Evolutionary conservation across 2,113 vertebrate genomes (phyloP).

Genomic region (Hemiscyllium ocellatum): DNA sequence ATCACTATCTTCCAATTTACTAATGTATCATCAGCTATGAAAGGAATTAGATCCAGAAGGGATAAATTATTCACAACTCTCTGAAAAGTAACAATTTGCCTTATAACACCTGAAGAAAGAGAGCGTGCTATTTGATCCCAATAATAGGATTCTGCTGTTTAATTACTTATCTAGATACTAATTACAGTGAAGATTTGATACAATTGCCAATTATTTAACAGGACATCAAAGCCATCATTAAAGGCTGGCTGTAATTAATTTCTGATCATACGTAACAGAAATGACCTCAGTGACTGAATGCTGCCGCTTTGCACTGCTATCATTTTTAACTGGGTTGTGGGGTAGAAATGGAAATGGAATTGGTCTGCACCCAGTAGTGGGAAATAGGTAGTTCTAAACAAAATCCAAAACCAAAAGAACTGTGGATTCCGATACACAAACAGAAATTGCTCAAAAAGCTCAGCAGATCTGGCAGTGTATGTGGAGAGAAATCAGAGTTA

Average conservation of each 20-base stretch:
- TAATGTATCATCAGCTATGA: not conserved
- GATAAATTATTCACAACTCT: not conserved
- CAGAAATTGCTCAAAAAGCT: too few species aligned
- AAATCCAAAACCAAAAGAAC: too few species aligned
- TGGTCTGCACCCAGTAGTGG: not conserved
- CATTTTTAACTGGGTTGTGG: constrained; percentile 44
- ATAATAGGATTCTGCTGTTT: constrained; percentile 53
- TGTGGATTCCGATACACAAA: too few species aligned
- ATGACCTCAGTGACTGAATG: constrained; percentile 44
- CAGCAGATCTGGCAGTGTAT: too few species aligned
- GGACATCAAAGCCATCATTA: constrained; percentile 50
- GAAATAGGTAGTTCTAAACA: not conserved
- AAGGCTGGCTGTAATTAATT: constrained; percentile 57
- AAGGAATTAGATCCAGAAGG: not conserved
- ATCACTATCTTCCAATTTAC: not conserved
- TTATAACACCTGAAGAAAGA: not conserved
- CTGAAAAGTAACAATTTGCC: constrained; percentile 9
- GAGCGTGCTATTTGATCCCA: constrained; percentile 45
- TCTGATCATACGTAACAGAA: constrained; percentile 39
- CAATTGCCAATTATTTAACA: constrained; percentile 58
- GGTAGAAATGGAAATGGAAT: too few species aligned
- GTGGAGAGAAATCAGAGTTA: too few species aligned
- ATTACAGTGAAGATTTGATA: constrained; percentile 53
- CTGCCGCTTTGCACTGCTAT: constrained; percentile 44
- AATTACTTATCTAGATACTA: constrained; percentile 59